phyloP scores from a whole-genome alignment of 92 coral and sea anemone genomes.

The Palythoa grandiflora region DNA sequence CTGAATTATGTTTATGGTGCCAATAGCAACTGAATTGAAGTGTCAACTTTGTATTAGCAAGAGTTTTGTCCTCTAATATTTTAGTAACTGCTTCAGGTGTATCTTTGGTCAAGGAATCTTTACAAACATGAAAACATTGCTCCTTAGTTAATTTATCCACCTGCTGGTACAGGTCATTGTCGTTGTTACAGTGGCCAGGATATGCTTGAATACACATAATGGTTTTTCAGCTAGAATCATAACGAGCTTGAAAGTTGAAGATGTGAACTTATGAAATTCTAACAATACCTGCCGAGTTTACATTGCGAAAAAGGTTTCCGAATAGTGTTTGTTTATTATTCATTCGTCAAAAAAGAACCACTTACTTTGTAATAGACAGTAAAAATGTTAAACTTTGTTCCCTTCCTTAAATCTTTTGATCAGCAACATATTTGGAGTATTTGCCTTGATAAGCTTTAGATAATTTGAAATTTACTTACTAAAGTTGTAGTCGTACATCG shows the following conservation, averaged over 20 bases:
- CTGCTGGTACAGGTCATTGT: background rate
- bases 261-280: background rate
- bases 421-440: background rate
- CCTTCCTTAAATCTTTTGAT: background rate
- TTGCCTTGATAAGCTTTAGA: background rate
- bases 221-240: background rate
- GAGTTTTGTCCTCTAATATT: background rate
- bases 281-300: no score
- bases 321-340: no score
- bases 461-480: conserved; percentile 64
- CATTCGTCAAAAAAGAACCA: no score
- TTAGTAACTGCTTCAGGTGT: background rate
- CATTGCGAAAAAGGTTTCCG: no score
- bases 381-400: background rate
- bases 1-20: no score
- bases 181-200: background rate
- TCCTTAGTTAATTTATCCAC: background rate
- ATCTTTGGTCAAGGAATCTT: no score
- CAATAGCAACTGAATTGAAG: no score
- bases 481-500: conserved; percentile 90
- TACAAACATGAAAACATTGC: no score
- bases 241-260: background rate
- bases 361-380: no score
- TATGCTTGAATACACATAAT: background rate
- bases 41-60: no score